Evolutionary conservation across 2,888 invertebrate species (phyloP).

Genomic region (Parnassius orleans): DNA sequence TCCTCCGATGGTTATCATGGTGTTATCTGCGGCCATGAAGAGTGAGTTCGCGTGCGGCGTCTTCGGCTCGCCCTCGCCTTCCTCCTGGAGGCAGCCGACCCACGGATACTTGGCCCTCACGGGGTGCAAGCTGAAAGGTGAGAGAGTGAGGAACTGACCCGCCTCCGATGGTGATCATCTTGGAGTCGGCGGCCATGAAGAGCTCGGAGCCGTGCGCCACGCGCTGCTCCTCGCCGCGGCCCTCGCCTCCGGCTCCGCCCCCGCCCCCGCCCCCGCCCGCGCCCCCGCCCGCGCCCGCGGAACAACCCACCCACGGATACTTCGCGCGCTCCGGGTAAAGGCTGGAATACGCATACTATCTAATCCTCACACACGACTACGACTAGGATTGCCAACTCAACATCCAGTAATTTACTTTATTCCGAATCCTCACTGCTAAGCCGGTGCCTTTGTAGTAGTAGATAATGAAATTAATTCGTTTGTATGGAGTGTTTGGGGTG

Average conservation of each 20-base stretch:
- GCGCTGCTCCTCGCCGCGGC: conserved; percentile 80
- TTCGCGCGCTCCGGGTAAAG: conserved; percentile 93
- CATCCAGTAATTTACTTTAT: too few relatives aligned
- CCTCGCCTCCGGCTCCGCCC: conserved; percentile 55
- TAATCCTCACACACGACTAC: too few relatives aligned
- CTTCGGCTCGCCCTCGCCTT: conserved; percentile 52
- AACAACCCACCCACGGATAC: conserved; percentile 96
- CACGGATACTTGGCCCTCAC: conserved; percentile 93
- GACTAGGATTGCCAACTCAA: too few relatives aligned
- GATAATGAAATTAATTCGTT: too few relatives aligned
- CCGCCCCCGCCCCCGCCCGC: conserved; percentile 61
- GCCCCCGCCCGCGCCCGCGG: conserved; percentile 54
- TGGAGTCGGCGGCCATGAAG: conserved; percentile 97
- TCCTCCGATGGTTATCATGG: conserved; percentile 96
- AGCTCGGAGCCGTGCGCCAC: conserved; percentile 93
- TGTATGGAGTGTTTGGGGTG: too few relatives aligned
- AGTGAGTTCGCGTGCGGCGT: conserved; percentile 89
- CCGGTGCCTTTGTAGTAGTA: too few relatives aligned
- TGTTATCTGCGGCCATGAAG: conserved; percentile 96
- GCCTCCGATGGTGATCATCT: conserved; percentile 97
- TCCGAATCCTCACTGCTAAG: too few relatives aligned
- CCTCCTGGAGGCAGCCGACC: conserved; percentile 90
- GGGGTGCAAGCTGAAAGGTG: conserved; percentile 83
- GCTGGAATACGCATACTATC: conserved; percentile 50
- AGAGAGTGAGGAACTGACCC: conserved; percentile 83